phyloP scores from a whole-genome alignment of 2,888 invertebrate species.

The Sturmia bella region DNA sequence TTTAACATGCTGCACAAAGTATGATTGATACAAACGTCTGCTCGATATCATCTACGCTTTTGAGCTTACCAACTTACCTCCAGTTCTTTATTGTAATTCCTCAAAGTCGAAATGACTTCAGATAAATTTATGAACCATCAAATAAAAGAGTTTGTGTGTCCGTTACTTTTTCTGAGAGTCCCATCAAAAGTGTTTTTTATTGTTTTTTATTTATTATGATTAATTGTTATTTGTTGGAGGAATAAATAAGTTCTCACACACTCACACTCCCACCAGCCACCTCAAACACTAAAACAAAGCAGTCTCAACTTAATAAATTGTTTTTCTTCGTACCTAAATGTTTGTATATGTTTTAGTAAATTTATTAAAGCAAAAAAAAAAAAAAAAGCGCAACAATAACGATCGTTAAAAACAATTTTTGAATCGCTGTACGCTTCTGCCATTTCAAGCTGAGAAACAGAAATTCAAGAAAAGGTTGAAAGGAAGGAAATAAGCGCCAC shows the following conservation, averaged over 20 bases:
- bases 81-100: neutral
- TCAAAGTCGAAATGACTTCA: neutral
- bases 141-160: neutral
- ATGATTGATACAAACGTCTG: conserved; percentile 26
- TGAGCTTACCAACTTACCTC: neutral
- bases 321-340: neutral
- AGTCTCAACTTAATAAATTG: conserved; percentile 8
- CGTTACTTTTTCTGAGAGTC: conserved; percentile 1
- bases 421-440: conserved; percentile 14
- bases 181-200: conserved; percentile 47
- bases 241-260: conserved; percentile 15
- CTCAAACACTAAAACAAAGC: conserved; percentile 18
- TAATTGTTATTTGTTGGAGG: conserved; percentile 51
- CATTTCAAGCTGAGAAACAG: conserved; percentile 43
- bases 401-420: conserved; percentile 29
- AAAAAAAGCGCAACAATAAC: conserved; percentile 6
- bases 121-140: neutral
- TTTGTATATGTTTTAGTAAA: conserved; percentile 14
- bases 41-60: neutral
- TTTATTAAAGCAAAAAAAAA: neutral
- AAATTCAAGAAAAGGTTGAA: conserved; percentile 45
- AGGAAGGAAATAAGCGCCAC: conserved; percentile 68
- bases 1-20: conserved; percentile 30
- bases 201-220: conserved; percentile 60
- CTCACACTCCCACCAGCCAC: neutral